Percentiles rank a stretch among this genome's conserved stretches.
Conservation (phyloP, 2,113 vertebrate genomes). For the Mugil cephalus region DNA sequence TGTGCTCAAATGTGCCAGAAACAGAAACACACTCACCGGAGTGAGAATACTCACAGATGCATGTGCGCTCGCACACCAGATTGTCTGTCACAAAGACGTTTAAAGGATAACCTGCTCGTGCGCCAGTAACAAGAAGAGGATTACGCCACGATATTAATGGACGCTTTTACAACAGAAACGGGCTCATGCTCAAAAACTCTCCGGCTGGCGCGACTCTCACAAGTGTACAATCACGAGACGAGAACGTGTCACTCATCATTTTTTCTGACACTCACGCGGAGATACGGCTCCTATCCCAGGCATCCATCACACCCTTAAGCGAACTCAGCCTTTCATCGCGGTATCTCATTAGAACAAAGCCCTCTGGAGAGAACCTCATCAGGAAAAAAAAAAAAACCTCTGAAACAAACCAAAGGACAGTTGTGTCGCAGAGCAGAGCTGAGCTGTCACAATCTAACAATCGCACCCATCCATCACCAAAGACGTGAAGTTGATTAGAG, state of each 20-base stretch:
- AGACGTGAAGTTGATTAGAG: conserved; percentile 11
- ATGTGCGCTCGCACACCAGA: conserved; percentile 34
- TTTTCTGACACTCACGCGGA: conserved; percentile 1
- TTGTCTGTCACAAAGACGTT: conserved; percentile 15
- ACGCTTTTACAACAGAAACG: neutral
- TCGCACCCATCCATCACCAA: conserved; percentile 14
- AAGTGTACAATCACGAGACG: neutral
- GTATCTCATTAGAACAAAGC: conserved; percentile 39
- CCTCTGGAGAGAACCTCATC: conserved; percentile 35
- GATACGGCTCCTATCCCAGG: conserved; percentile 13
- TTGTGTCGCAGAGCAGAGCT: conserved; percentile 15
- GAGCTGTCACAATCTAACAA: conserved; percentile 20
- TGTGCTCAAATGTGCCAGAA: conserved; percentile 50
- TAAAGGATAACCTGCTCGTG: conserved; percentile 5
- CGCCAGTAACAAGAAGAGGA: conserved; percentile 32
- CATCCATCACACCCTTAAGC: conserved; percentile 40
- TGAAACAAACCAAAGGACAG: conserved; percentile 45
- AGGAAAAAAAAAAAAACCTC: conserved; percentile 44
- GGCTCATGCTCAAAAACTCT: conserved; percentile 1
- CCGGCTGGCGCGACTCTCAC: neutral
- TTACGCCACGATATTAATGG: neutral
- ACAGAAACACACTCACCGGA: conserved; percentile 8
- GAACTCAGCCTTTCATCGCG: conserved; percentile 33
- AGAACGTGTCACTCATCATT: conserved; percentile 17
- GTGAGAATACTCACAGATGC: conserved; percentile 42